A percentile compares a stretch with the other conserved stretches of the same genome.
These are phyloP conservation scores for Antheraea pernyi DNA, from an alignment of 1,140 invertebrate species.

Conservation along the genomic window DNA sequence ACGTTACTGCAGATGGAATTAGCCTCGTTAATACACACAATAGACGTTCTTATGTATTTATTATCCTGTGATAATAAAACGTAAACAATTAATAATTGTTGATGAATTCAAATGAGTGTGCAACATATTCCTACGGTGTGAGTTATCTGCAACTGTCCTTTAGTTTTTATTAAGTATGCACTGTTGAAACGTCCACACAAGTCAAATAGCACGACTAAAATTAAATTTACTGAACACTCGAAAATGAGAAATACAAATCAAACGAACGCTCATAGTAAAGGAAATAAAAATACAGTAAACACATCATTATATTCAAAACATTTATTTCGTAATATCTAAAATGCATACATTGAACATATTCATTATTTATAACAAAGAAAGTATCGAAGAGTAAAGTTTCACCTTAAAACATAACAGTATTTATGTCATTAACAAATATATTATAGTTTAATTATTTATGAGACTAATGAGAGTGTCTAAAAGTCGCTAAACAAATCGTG, in stretches of 20 bases:
- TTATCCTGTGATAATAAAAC: not conserved
- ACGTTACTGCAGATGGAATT: conserved; percentile 41
- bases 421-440: not conserved
- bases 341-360: not conserved
- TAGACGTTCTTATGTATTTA: conserved; percentile 28
- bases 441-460: not conserved
- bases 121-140: no score
- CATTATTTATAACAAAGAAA: not conserved
- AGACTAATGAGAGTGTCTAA: not conserved
- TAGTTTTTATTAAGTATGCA: no score
- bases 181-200: not conserved
- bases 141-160: not conserved
- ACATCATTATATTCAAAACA: not conserved
- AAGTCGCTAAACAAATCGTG: not conserved
- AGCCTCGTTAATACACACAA: conserved; percentile 32
- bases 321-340: not conserved
- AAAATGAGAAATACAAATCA: not conserved
- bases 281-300: not conserved
- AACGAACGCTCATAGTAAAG: not conserved
- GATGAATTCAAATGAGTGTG: not conserved
- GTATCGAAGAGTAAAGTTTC: not conserved
- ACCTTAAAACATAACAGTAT: not conserved
- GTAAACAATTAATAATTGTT: not conserved
- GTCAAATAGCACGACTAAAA: not conserved
- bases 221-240: not conserved